Conservation (phyloP, 2,113 vertebrate species). For the Rostratula benghalensis region DNA sequence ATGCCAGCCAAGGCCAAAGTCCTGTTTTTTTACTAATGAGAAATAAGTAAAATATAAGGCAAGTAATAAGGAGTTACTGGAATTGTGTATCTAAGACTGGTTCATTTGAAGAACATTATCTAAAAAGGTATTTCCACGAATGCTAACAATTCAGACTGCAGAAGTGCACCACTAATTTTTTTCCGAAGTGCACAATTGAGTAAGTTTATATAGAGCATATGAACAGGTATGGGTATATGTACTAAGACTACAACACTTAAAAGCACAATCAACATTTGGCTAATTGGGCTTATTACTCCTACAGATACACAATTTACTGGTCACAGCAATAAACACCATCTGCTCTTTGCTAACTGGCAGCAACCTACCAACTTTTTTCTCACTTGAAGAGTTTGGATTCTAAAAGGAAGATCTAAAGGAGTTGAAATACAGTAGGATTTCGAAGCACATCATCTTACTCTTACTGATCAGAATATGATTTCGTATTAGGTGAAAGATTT, state of each 20-base stretch:
- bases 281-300: conserved; percentile 45
- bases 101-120: not conserved
- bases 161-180: not conserved
- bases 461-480: not conserved
- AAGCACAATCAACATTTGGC: conserved; percentile 48
- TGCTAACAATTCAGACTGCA: not conserved
- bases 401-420: not conserved
- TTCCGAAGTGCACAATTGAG: not conserved
- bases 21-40: not conserved
- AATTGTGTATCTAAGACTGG: not conserved
- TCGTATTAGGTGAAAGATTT: not conserved
- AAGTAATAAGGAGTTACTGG: not conserved
- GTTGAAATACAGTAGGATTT: not conserved
- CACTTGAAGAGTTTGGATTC: not conserved
- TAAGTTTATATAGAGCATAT: not conserved
- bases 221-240: conserved; percentile 39
- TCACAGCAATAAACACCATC: conserved; percentile 58
- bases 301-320: conserved; percentile 7
- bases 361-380: not conserved
- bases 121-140: not conserved
- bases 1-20: not conserved
- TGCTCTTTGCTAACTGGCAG: conserved; percentile 39
- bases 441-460: not conserved
- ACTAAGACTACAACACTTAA: not conserved
- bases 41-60: not conserved